Base-by-base conservation (phyloP, 1,140 invertebrate species). In the Drosophila pectinifera region DNA sequence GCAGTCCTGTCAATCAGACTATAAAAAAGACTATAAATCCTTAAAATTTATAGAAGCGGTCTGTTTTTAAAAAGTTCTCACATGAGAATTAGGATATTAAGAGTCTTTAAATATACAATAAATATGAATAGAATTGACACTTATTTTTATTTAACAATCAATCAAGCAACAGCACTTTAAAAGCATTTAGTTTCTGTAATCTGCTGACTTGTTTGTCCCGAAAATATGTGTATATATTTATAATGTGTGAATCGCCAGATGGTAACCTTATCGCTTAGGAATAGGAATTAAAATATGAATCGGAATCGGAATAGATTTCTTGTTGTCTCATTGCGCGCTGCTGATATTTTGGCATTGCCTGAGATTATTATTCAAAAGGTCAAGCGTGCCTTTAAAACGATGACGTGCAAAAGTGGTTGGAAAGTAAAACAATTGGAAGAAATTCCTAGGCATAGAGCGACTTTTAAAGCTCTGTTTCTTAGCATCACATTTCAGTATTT, bases 291-390 rank as follows among this genome's bases (percentile, higher is more conserved):
- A 39, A 55, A 10, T 38, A 11, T 18, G 16, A 54, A 14, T 39
- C 34, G 4, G 16, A 26, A 55, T 16, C 20, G 24, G 31, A 55
- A 53, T 43, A 53, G 1, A 51, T 41, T 65, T 67, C 16, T 20
- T 65, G 64, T 41, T 49, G 61, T 51, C 63, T 65, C 63, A 67
- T 65, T 43, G 24, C 16, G 61, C 3, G 26, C 16, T 51, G 24
- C 26, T 53, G 59, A 11, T 26, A 58, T 58, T 64, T 31, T 24
- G 6, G 3, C 24, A 34, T 63, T 16, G 10, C 24, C 14, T n/a
- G 42, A 48, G 59, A 48, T 64, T 64, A 67, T 39, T 39, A 18
- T 63, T 67, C 13, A 48, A 65, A 36, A 63, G 57, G 58, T 65
- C 62, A 16, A 18, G 36, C 22, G 11, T 41, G 41, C 31, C 31